Evolutionary conservation across 2,113 vertebrate genomes (phyloP), one percentile per base, ranked within the genome.

Genomic region (Fulmarus glacialis): DNA sequence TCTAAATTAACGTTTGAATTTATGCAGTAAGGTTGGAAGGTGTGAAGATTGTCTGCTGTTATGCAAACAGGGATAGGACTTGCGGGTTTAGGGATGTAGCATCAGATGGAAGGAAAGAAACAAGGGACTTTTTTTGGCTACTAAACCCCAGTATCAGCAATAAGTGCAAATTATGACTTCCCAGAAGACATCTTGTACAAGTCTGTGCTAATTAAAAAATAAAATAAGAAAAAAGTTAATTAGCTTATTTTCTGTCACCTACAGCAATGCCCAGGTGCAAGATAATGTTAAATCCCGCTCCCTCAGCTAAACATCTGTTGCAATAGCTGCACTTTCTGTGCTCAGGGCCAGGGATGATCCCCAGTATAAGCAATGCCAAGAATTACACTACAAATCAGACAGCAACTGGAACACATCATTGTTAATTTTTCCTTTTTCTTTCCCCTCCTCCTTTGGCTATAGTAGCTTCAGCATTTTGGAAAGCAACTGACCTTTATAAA

Each of bases 121-220:
- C 88, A 63, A 92, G 87, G 96, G 95, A 95, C 38, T 32, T 62
- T 93, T 96, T 91, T 62, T 80, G 83, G 94, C 82, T 64, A 90
- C 94, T 95, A 93, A 97, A 90, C 88, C 82, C 81, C 73, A 78
- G 58, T 40, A 91, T 67, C 88, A 96, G 94, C 91, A 94, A 19
- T 60, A 91, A 92, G 94, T 95, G 95, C 97, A 96, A 97, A 97
- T 85, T 86, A 96, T 15, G 34, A 68, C 84, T 96, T 96, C 94
- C 97, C 96, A 95, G 79, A 96, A 97, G 95, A 81, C 90, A 81
- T 92, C 90, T 91, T 71, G 90, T 94, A 97, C 73, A 97, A 96
- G 93, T 89, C 93, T 93, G 72, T 95, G 92, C 93, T 98, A 97
- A 98, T 97, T 97, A 98, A 90, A 97, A 96, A 98, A 95, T 93